Conservation (phyloP, 2,888 invertebrate genomes). For the Mythimna albipuncta region DNA sequence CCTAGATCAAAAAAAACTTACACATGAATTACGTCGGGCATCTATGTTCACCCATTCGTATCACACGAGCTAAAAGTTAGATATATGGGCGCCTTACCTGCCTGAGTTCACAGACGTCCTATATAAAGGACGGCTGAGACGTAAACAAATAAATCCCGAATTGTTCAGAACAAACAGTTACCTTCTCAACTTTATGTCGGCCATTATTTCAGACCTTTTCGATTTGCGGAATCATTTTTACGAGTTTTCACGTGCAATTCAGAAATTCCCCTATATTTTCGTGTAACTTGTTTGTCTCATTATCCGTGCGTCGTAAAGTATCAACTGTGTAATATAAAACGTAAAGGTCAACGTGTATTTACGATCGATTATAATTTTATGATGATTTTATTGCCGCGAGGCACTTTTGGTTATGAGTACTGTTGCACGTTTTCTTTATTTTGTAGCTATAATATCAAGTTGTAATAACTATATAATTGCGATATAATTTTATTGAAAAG, state of each 20-base stretch:
- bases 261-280: slow-evolving; percentile 38
- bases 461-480: too few species aligned
- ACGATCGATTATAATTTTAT: slow-evolving; percentile 65
- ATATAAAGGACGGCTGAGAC: slow-evolving; percentile 50
- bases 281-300: slow-evolving; percentile 58
- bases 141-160: slow-evolving; percentile 73
- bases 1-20: slow-evolving; percentile 11
- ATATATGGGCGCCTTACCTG: slow-evolving; percentile 36
- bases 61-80: slow-evolving; percentile 38
- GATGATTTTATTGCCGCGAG: slow-evolving; percentile 48
- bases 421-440: slow-evolving; percentile 23
- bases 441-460: slow-evolving; percentile 7
- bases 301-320: slow-evolving; percentile 60
- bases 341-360: slow-evolving; percentile 59
- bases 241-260: slow-evolving; percentile 48
- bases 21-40: slow-evolving; percentile 10
- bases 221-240: slow-evolving; percentile 67
- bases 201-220: slow-evolving; percentile 68
- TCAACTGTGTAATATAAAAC: slow-evolving; percentile 59
- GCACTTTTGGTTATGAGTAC: slow-evolving; percentile 35
- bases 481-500: too few species aligned
- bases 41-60: slow-evolving; percentile 18
- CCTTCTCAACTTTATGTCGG: slow-evolving; percentile 66
- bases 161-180: slow-evolving; percentile 67
- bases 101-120: slow-evolving; percentile 46